Conservation (phyloP, 2,113 vertebrate genomes). For the Todiramphus chloris region DNA sequence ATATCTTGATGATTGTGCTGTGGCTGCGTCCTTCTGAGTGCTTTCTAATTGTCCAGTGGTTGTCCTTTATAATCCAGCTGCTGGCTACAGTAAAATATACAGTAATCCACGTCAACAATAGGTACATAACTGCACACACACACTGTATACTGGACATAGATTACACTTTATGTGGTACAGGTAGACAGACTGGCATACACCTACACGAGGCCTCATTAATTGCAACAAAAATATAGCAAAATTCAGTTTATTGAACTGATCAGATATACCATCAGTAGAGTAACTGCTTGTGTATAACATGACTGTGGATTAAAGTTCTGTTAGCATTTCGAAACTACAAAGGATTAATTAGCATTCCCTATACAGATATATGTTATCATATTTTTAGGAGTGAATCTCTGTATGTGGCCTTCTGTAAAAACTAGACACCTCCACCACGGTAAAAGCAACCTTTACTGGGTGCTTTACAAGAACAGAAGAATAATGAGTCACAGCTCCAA, state of each 20-base stretch:
- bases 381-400: background rate
- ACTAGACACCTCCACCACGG: background rate
- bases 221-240: background rate
- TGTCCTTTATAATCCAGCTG: constrained; percentile 56
- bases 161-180: background rate
- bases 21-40: constrained; percentile 53
- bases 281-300: background rate
- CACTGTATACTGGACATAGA: background rate
- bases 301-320: background rate
- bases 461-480: background rate
- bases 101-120: background rate
- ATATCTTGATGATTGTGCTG: constrained; percentile 45
- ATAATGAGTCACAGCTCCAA: background rate
- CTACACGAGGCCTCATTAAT: background rate
- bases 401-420: background rate
- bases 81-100: constrained; percentile 28
- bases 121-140: background rate
- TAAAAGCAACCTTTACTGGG: background rate
- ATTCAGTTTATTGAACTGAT: background rate
- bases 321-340: background rate
- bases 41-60: constrained; percentile 59
- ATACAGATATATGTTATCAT: background rate
- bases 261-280: background rate
- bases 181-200: background rate
- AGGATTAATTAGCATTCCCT: background rate